phyloP scores from a whole-genome alignment of 2,888 invertebrate species.

The Cerastoderma edule region DNA sequence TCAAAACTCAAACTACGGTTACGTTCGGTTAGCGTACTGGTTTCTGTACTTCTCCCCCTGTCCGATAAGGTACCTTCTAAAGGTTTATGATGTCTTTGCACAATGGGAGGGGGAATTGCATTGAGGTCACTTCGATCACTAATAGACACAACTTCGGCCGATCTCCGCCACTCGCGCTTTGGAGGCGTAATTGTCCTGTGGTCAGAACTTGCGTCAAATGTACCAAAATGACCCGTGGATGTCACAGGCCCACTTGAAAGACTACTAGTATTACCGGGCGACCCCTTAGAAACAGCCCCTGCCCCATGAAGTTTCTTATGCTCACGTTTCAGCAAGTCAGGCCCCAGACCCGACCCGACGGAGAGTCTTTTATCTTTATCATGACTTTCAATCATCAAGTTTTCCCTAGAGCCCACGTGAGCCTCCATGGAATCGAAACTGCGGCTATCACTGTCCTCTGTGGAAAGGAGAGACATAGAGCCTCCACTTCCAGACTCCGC shows the following conservation, averaged over 20 bases:
- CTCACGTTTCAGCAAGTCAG: conserved; percentile 55
- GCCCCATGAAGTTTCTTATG: conserved; percentile 56
- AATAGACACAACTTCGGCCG: conserved; percentile 41
- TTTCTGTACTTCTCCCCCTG: conserved; percentile 18
- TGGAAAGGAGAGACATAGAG: conserved; percentile 51
- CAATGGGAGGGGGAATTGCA: conserved; percentile 46
- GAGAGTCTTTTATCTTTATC: conserved; percentile 45
- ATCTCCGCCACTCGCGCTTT: conserved; percentile 48
- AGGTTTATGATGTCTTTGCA: conserved; percentile 51
- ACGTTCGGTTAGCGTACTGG: conserved; percentile 30
- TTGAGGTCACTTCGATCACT: conserved; percentile 14
- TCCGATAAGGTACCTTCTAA: conserved; percentile 37
- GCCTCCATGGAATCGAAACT: conserved; percentile 79
- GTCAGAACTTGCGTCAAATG: not conserved
- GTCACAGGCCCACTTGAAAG: conserved; percentile 49
- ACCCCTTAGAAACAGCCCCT: conserved; percentile 26
- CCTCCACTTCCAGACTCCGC: conserved; percentile 60
- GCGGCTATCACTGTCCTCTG: conserved; percentile 68
- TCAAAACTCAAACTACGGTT: conserved; percentile 51
- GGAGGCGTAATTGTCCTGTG: conserved; percentile 46
- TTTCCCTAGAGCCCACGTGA: conserved; percentile 75
- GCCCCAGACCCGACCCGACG: conserved; percentile 34
- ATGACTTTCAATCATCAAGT: conserved; percentile 58
- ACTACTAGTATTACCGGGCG: conserved; percentile 48
- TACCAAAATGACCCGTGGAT: not conserved